phyloP scores from a whole-genome alignment of 2,113 vertebrate species.

The Numenius arquata region DNA sequence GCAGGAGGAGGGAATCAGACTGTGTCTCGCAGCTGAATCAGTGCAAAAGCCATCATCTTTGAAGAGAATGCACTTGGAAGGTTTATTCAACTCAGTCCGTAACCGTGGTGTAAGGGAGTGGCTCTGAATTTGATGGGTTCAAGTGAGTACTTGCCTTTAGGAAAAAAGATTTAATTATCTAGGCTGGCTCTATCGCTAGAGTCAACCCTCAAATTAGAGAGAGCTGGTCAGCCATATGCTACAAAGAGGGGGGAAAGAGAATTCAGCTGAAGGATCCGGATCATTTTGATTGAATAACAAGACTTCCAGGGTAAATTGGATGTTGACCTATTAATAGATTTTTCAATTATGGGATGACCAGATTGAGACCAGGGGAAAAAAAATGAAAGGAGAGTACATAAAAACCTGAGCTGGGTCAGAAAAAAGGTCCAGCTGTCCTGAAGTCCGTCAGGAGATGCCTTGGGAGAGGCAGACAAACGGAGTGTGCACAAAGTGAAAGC shows the following conservation, averaged over 20 bases:
- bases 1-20: not conserved
- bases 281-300: not conserved
- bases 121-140: not conserved
- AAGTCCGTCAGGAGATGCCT: not conserved
- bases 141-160: not conserved
- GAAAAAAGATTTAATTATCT: not conserved
- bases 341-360: not conserved
- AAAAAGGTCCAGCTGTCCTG: not conserved
- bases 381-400: not conserved
- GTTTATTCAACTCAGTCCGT: not conserved
- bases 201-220: not conserved
- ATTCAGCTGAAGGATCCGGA: not conserved
- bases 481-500: not conserved
- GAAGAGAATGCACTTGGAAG: not conserved
- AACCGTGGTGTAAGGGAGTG: accelerated
- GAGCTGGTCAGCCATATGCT: not conserved
- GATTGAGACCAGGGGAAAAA: not conserved
- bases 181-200: not conserved
- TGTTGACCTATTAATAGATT: not conserved
- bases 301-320: not conserved
- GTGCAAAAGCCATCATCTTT: not conserved
- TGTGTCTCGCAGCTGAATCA: not conserved
- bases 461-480: not conserved
- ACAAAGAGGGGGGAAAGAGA: not conserved
- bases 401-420: not conserved